Evolutionary conservation across 2,113 vertebrate genomes (phyloP).

Genomic region (Otis tarda): DNA sequence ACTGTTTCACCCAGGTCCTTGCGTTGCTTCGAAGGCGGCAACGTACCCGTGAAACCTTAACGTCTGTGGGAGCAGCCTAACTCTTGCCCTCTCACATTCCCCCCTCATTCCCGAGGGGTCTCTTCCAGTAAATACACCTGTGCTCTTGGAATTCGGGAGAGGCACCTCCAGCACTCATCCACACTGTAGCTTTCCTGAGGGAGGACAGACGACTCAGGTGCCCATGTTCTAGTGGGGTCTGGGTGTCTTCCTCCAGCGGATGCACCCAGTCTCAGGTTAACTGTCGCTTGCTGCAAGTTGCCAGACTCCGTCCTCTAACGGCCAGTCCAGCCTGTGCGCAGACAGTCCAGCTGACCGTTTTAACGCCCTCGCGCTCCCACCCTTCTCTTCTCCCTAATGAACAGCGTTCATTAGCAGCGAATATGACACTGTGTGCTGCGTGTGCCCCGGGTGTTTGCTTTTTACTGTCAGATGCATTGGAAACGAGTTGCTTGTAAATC

Average conservation of each 20-base stretch:
- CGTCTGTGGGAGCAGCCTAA: background rate
- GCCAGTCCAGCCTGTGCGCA: background rate
- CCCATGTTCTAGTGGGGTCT: background rate
- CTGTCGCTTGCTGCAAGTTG: background rate
- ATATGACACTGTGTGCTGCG: background rate
- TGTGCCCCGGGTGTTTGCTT: background rate
- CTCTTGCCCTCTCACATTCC: background rate
- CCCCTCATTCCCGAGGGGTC: background rate
- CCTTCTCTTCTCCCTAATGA: background rate
- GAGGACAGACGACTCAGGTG: background rate
- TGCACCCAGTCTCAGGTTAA: background rate
- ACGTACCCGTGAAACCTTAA: background rate
- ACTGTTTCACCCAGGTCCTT: background rate
- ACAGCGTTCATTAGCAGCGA: background rate
- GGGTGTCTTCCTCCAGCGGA: background rate
- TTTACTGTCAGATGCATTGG: background rate
- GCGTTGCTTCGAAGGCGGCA: background rate
- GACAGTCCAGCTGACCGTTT: background rate
- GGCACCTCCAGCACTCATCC: background rate
- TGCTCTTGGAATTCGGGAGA: background rate
- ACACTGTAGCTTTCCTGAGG: background rate
- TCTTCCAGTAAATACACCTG: background rate
- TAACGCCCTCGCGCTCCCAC: background rate
- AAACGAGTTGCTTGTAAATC: slow-evolving; percentile 1
- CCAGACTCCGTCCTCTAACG: background rate